A percentile compares a stretch with the other conserved stretches of the same genome.
phyloP scores from a whole-genome alignment of 2,888 invertebrate species.

The Ochropacha duplaris region DNA sequence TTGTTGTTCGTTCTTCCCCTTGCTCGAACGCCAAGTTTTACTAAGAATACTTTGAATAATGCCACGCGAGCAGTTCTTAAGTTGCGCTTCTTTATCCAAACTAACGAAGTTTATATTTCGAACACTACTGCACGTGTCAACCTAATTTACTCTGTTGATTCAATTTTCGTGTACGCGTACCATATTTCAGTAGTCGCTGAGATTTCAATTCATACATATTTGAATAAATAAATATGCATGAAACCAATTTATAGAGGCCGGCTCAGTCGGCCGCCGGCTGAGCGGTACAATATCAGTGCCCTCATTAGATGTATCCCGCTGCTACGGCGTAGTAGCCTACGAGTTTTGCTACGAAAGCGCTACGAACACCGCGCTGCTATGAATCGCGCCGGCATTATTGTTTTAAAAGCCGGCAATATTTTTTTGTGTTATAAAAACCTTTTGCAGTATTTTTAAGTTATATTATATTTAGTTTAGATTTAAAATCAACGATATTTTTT shows the following conservation, averaged over 20 bases:
- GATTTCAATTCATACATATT: constrained; percentile 82
- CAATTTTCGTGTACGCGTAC: constrained; percentile 68
- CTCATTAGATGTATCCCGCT: constrained; percentile 72
- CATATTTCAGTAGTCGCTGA: constrained; percentile 77
- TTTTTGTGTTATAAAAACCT: background rate
- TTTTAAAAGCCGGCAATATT: constrained; percentile 26
- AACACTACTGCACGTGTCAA: constrained; percentile 47
- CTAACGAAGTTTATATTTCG: constrained; percentile 37
- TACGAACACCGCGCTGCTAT: constrained; percentile 47
- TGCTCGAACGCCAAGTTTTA: constrained; percentile 38
- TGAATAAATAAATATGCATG: constrained; percentile 84
- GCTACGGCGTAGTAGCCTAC: constrained; percentile 54
- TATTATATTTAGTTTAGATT: background rate
- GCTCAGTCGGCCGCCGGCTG: constrained; percentile 50
- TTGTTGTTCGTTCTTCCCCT: constrained; percentile 35
- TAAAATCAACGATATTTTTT: background rate
- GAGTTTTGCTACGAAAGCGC: constrained; percentile 57
- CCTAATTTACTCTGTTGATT: constrained; percentile 73
- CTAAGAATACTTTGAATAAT: constrained; percentile 50
- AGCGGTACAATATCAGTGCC: constrained; percentile 69
- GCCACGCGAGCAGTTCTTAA: constrained; percentile 35
- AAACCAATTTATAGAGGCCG: constrained; percentile 80
- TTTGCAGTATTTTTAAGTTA: background rate
- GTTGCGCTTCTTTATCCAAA: constrained; percentile 32
- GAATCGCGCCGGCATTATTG: constrained; percentile 38